Evolutionary conservation across 2,113 vertebrate species (phyloP).

Genomic region (Myxocyprinus asiaticus): DNA sequence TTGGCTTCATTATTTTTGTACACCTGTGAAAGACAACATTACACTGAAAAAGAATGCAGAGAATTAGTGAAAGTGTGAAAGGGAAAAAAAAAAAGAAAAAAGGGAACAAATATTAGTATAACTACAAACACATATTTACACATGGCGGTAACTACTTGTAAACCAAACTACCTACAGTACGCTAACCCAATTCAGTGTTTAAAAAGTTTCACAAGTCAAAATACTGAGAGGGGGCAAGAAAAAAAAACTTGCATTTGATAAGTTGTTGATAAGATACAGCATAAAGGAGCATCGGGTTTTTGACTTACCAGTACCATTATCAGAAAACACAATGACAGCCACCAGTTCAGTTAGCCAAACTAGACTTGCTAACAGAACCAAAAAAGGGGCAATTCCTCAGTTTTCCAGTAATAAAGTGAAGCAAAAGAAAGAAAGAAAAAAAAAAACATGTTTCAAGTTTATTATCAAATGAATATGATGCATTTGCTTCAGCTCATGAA

Average conservation of each 20-base stretch:
- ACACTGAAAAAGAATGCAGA: constrained; percentile 21
- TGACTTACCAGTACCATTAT: background rate
- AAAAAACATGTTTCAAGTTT: constrained; percentile 42
- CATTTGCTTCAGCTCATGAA: constrained; percentile 14
- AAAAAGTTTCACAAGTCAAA: constrained; percentile 18
- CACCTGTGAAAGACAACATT: background rate
- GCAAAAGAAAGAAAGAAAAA: background rate
- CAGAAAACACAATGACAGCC: background rate
- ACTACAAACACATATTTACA: constrained; percentile 41
- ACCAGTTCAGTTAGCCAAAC: constrained; percentile 4
- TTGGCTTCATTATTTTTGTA: background rate
- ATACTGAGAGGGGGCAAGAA: constrained; percentile 22
- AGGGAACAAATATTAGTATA: constrained; percentile 1
- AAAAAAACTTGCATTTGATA: background rate
- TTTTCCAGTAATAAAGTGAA: constrained; percentile 15
- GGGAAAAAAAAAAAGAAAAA: constrained; percentile 34
- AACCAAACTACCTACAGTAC: constrained; percentile 10
- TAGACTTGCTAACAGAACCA: constrained; percentile 20
- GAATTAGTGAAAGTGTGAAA: constrained; percentile 33
- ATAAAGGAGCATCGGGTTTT: background rate
- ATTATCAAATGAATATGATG: constrained; percentile 6
- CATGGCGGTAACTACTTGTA: background rate
- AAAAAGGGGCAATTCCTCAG: background rate
- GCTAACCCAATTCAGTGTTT: background rate
- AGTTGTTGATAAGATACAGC: background rate